Conservation (phyloP, 1,140 invertebrate genomes). For the Drosophila pallidifrons region DNA sequence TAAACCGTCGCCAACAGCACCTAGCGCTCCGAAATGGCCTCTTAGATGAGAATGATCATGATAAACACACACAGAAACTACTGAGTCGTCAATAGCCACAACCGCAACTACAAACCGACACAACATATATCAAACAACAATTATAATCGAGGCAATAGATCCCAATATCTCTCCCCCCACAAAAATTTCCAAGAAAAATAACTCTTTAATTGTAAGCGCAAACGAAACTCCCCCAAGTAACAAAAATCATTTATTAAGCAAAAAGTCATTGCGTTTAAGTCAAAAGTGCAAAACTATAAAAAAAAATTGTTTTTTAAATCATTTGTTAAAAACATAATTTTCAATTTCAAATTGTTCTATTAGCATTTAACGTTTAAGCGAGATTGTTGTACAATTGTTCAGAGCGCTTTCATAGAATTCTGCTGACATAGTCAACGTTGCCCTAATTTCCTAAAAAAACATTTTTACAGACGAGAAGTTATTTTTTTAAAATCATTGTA, state of each 20-base stretch:
- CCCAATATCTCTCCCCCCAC: neutral
- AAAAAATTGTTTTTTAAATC: conserved; percentile 34
- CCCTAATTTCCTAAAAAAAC: neutral
- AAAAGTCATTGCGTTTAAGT: conserved; percentile 81
- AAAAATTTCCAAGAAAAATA: conserved; percentile 31
- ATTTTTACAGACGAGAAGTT: neutral
- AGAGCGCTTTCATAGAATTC: conserved; percentile 27
- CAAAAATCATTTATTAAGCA: conserved; percentile 55
- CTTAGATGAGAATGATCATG: conserved; percentile 20
- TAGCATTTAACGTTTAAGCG: conserved; percentile 70
- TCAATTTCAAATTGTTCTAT: conserved; percentile 70
- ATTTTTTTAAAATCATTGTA: conserved; percentile 32
- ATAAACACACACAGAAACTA: conserved; percentile 5
- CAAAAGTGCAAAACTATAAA: conserved; percentile 30
- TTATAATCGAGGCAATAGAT: conserved; percentile 63
- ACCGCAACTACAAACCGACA: conserved; percentile 34
- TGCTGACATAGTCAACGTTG: conserved; percentile 68
- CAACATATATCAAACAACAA: conserved; percentile 1
- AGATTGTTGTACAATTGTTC: conserved; percentile 64
- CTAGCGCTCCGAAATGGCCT: conserved; percentile 47
- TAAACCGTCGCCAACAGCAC: conserved; percentile 48
- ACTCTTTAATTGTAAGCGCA: conserved; percentile 47
- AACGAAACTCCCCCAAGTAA: conserved; percentile 35
- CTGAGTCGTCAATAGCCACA: conserved; percentile 50
- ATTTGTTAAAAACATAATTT: conserved; percentile 37